These are phyloP conservation scores for Nyctibius grandis DNA, from an alignment of 2,797 vertebrate species.

Conservation along the genomic window DNA sequence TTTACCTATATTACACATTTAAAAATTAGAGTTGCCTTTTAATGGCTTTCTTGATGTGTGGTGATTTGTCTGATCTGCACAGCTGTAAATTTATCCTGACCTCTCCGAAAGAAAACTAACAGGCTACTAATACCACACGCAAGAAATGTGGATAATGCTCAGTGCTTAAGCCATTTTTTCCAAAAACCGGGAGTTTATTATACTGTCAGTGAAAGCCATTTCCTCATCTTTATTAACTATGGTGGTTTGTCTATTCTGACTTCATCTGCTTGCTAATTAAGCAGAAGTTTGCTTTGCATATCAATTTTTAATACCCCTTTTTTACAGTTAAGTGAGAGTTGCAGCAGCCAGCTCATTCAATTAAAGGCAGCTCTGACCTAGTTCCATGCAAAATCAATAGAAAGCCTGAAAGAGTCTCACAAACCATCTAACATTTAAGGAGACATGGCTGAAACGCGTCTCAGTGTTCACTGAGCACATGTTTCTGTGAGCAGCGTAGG, in stretches of 20 bases:
- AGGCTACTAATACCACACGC: not conserved
- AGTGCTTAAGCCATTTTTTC: not conserved
- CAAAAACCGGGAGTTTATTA: not conserved
- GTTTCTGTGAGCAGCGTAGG: not conserved
- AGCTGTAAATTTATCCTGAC: not conserved
- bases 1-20: not conserved
- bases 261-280: constrained; percentile 68
- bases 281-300: constrained; percentile 67
- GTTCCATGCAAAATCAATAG: constrained; percentile 69
- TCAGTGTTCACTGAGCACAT: not conserved
- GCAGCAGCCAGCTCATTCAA: constrained; percentile 34
- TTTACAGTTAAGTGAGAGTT: constrained; percentile 60
- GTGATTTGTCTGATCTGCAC: not conserved
- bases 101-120: not conserved
- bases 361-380: constrained; percentile 72
- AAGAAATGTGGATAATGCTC: not conserved
- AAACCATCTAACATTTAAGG: constrained; percentile 27
- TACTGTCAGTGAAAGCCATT: not conserved
- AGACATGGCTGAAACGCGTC: not conserved
- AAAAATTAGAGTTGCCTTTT: not conserved
- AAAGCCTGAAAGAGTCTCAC: not conserved
- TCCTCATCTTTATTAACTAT: constrained; percentile 30
- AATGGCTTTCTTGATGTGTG: not conserved
- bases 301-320: constrained; percentile 72
- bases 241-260: constrained; percentile 27